Base-by-base conservation (phyloP, 2,797 vertebrate species). In the Enteromius thamalakanensis region DNA sequence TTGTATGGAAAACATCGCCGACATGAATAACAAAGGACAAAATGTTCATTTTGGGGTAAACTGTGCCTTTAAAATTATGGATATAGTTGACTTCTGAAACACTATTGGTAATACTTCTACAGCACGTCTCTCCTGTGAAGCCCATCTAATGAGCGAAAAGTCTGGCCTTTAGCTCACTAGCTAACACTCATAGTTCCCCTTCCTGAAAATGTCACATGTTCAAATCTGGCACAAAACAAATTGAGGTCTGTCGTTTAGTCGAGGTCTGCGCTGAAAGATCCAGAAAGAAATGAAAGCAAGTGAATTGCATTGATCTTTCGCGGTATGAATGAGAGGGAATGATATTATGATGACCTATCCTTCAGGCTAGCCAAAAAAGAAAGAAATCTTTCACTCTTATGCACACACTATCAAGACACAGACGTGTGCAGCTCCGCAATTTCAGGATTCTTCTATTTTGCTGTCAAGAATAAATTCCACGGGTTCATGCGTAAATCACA, bases 121-220 rank as follows among this genome's bases (percentile, higher is more conserved):
- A 4, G 26, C 47, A 81, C 19, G 47, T 60, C 14, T 81, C 68
- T 71, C 47, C 62, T n/a, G 34, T 76, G 17, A 76, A 82, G 12
- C 7, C 6, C 53, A 42, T 67, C 26, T 82, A 76, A 82, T 82
- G 81, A 76, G 37, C 3, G 1, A 55, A 29, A 82, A 58, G 71
- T 26, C 7, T 76, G 81, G 72, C 72, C 81, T 82, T 82, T 82
- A 76, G 19, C 81, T 82, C 81, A 32, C 72, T 11, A 58, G 49
- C 81, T 82, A 69, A 76, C 81, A 58, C 64, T 53, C 60, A 42
- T 37, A 76, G 45, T 72, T 82, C 62, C 62, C 45, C 21, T 53
- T 76, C 53, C 62, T 45, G 47, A 76, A 82, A 76, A 82, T 82
- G 80, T 75, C 80, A 82, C 80, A 75, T 75, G 58, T 82, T 75